phyloP scores from a whole-genome alignment of 2,888 invertebrate species.

The Monopis laevigella region DNA sequence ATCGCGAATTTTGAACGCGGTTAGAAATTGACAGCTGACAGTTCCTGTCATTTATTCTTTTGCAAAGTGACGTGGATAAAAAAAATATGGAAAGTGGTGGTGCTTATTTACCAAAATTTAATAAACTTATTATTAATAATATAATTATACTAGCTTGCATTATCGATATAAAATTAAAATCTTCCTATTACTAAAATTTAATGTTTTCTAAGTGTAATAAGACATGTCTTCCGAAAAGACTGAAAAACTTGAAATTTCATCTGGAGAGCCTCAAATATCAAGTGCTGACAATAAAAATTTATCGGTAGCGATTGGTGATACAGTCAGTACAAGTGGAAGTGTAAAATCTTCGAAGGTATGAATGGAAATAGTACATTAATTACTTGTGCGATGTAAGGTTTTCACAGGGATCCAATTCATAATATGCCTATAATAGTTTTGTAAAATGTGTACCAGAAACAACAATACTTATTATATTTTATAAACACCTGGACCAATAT shows the following conservation, averaged over 20 bases:
- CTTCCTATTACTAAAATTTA: conserved; percentile 22
- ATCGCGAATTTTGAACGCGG: background rate
- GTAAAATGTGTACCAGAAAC: too few species aligned
- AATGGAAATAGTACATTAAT: too few species aligned
- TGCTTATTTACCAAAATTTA: conserved; percentile 21
- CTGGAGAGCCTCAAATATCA: background rate
- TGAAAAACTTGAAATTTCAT: background rate
- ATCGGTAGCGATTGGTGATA: conserved; percentile 5
- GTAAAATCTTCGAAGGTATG: background rate
- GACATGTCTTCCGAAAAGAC: conserved; percentile 35
- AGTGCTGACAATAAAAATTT: too few species aligned
- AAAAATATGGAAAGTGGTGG: conserved; percentile 36
- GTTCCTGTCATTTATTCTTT: background rate
- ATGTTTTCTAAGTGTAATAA: conserved; percentile 44
- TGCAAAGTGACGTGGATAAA: conserved; percentile 13
- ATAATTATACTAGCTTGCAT: background rate
- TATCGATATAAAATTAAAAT: conserved; percentile 4
- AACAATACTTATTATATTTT: too few species aligned
- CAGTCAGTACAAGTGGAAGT: conserved; percentile 1
- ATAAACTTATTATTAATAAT: background rate
- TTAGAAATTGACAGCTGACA: background rate
- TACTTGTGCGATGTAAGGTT: too few species aligned
- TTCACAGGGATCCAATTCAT: too few species aligned
- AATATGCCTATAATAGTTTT: too few species aligned
- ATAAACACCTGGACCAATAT: too few species aligned